phyloP scores from a whole-genome alignment of 2,797 vertebrate genomes.

The Silurus lanzhouensis region DNA sequence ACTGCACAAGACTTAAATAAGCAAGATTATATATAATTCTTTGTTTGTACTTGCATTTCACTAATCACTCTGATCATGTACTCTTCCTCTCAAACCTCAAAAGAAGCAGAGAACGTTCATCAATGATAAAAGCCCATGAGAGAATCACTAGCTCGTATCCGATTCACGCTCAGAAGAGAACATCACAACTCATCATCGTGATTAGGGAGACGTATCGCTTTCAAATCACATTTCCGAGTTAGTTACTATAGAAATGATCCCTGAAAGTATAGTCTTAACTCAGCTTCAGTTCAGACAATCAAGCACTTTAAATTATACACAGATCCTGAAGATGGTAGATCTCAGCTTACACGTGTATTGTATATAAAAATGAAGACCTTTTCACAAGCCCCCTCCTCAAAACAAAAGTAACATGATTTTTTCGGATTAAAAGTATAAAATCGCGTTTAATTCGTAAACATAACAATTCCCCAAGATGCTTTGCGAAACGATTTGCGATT shows the following conservation, averaged over 20 bases:
- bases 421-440: not conserved
- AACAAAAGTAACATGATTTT: rapidly evolving
- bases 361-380: rapidly evolving
- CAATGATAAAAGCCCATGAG: too few relatives aligned
- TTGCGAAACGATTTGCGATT: not conserved
- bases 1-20: too few relatives aligned
- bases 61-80: too few relatives aligned
- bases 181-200: conserved; percentile 64
- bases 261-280: conserved; percentile 68
- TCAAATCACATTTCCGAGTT: too few relatives aligned
- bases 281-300: too few relatives aligned
- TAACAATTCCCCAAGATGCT: not conserved
- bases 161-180: conserved; percentile 63
- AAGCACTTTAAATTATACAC: not conserved
- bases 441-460: not conserved
- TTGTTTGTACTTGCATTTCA: too few relatives aligned
- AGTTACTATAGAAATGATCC: conserved; percentile 64
- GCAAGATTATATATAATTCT: too few relatives aligned
- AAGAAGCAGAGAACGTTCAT: too few relatives aligned
- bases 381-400: rapidly evolving
- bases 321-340: not conserved
- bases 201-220: conserved; percentile 39
- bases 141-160: not conserved
- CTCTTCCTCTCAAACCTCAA: too few relatives aligned
- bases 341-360: too few relatives aligned